A percentile compares a stretch with the other conserved stretches of the same genome.
Conservation (phyloP, 2,888 invertebrate species). For the Halictus quadricinctus region DNA sequence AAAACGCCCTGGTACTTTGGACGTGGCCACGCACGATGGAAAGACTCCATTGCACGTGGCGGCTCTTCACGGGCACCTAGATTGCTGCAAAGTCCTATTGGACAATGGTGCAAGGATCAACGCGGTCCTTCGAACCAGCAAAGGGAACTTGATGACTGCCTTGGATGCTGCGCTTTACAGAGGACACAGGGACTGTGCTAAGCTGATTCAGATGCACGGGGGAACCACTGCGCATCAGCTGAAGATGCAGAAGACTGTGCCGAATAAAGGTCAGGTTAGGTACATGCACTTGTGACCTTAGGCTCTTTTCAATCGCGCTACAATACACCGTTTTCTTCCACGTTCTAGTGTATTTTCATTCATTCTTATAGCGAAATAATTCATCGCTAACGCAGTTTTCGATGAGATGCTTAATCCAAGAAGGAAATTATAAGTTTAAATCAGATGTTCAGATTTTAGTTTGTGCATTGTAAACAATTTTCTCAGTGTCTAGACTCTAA, state of each 20-base stretch:
- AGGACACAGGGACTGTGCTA: slow-evolving; percentile 94
- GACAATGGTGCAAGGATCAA: slow-evolving; percentile 94
- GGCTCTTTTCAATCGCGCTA: background rate
- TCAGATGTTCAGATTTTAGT: background rate
- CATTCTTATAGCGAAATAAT: too few relatives aligned
- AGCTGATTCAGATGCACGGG: slow-evolving; percentile 95
- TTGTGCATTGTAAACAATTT: background rate
- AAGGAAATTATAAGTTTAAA: background rate
- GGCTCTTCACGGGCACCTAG: slow-evolving; percentile 95
- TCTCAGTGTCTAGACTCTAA: background rate
- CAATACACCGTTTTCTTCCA: background rate
- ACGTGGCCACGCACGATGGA: slow-evolving; percentile 95
- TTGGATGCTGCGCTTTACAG: slow-evolving; percentile 94
- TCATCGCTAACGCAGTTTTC: background rate
- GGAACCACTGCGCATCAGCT: slow-evolving; percentile 88
- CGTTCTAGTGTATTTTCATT: background rate
- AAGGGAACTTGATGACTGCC: slow-evolving; percentile 94
- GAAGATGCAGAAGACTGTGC: slow-evolving; percentile 68
- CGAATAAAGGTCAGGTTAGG: slow-evolving; percentile 74
- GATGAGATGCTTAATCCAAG: background rate
- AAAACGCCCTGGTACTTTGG: slow-evolving; percentile 92
- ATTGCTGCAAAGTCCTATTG: slow-evolving; percentile 93
- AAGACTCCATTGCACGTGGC: slow-evolving; percentile 97
- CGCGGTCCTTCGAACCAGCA: slow-evolving; percentile 91
- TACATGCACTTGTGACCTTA: slow-evolving; percentile 30